Base-by-base conservation (phyloP, 2,888 invertebrate genomes). In the Tetramorium bicarinatum region DNA sequence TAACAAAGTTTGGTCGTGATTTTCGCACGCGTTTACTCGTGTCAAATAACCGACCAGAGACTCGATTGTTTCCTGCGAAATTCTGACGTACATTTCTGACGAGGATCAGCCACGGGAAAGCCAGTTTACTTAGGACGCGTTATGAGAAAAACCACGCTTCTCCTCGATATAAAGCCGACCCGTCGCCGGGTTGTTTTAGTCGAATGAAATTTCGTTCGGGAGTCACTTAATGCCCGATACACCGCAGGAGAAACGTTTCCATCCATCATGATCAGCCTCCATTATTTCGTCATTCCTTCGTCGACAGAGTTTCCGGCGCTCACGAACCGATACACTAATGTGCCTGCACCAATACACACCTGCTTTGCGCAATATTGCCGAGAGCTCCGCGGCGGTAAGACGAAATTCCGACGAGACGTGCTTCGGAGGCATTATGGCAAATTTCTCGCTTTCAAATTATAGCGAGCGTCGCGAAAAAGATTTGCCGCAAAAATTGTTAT, bases 201-300 rank as follows among this genome's bases (percentile, higher is more conserved):
- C 56, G 44, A 54, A 77, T 77, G 72, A 49, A 71, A 79, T 79
- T 79, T 47, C 25, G 47, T 72, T 72, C 59, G 59, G 59, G 44
- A 79, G 79, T 79, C 59, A 79, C 71, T 79, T 79, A 79, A 79
- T 79, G 79, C 59, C 47, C 72, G 72, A 79, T 79, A 79, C 71
- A 59, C 71, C 47, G 21, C 47, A 59, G 59, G 79, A 71, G 79
- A 71, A 79, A 71, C 71, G 79, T 79, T 79, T 71, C 59, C 79
- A 79, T 79, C 71, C 72, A 79, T 79, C 79, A 79, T 79, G 79
- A 79, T 79, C 79, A 79, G 71, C 79, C 71, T 38, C 79, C 47
- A 79, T 79, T 79, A 79, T 79, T 71, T 79, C 59, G 79, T 79
- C 79, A 79, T 79, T 79, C 59, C 79, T 71, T 79, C 59, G 79